phyloP scores from a whole-genome alignment of 2,797 vertebrate genomes.

The Enteromius mattozi region DNA sequence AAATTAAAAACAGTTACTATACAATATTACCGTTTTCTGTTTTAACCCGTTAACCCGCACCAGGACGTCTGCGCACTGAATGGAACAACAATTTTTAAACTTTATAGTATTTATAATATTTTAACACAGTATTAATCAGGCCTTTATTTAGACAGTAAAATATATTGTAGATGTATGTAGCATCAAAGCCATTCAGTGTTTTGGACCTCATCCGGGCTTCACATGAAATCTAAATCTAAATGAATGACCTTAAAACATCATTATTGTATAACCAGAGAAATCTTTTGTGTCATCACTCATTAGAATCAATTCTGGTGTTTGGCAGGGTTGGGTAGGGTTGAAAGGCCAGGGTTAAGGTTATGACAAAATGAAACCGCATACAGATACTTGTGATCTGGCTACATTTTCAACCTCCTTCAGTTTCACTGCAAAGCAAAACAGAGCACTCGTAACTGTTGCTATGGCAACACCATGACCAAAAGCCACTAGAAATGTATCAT shows the following conservation, averaged over 20 bases:
- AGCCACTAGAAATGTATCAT: slow-evolving; percentile 64
- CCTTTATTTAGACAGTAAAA: background rate
- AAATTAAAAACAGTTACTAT: background rate
- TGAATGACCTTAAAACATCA: background rate
- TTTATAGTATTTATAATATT: background rate
- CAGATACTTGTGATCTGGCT: slow-evolving; percentile 7
- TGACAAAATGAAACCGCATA: background rate
- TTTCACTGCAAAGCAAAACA: slow-evolving; percentile 33
- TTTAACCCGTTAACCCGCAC: background rate
- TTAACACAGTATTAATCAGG: background rate
- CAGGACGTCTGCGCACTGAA: no score
- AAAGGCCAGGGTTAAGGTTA: background rate
- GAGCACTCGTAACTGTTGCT: slow-evolving; percentile 61
- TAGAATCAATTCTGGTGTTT: background rate
- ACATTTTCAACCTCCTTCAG: slow-evolving; percentile 57
- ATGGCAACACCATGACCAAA: slow-evolving; percentile 69
- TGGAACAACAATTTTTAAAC: no score
- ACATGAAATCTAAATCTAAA: background rate
- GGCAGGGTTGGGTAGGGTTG: background rate
- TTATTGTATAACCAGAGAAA: background rate
- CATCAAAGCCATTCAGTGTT: background rate
- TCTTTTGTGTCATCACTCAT: background rate
- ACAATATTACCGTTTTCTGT: background rate
- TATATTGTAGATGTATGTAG: no score
- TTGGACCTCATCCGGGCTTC: background rate